phyloP scores from a whole-genome alignment of 2,888 invertebrate genomes.

The Aphrophora alni region DNA sequence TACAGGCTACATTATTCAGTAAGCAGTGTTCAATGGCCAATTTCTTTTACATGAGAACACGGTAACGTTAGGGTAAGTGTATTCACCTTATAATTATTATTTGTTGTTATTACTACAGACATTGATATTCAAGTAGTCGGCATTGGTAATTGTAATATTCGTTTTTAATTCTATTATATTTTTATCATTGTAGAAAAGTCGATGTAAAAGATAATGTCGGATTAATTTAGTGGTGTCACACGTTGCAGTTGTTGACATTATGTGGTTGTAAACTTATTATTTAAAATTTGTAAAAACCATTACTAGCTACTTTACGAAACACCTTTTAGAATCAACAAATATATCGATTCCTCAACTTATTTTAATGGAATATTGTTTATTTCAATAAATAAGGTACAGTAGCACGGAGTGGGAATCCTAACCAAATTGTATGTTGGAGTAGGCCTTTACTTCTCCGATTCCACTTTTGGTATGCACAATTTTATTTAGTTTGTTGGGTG shows the following conservation, averaged over 20 bases:
- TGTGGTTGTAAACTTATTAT: not conserved
- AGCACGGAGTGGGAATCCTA: not conserved
- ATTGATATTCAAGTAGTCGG: not conserved
- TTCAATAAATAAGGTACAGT: not conserved
- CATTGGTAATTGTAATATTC: not conserved
- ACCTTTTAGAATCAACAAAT: not conserved
- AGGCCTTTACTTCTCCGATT: too few species aligned
- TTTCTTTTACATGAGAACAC: not conserved
- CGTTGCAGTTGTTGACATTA: constrained; percentile 1
- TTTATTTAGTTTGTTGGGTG: too few species aligned
- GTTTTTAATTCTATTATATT: not conserved
- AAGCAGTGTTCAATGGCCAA: not conserved
- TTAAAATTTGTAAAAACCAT: not conserved
- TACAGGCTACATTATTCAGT: not conserved
- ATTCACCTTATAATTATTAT: not conserved
- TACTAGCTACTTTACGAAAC: not conserved
- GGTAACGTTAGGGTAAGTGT: not conserved
- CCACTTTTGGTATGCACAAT: too few species aligned
- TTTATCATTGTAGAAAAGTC: not conserved
- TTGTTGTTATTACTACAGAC: not conserved
- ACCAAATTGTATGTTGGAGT: not conserved
- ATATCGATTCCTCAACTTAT: not conserved
- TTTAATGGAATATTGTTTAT: not conserved
- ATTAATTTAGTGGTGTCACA: not conserved
- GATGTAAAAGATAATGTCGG: not conserved